These are phyloP conservation scores for Huso huso DNA, from an alignment of 2,797 vertebrate species.

Conservation along the genomic window DNA sequence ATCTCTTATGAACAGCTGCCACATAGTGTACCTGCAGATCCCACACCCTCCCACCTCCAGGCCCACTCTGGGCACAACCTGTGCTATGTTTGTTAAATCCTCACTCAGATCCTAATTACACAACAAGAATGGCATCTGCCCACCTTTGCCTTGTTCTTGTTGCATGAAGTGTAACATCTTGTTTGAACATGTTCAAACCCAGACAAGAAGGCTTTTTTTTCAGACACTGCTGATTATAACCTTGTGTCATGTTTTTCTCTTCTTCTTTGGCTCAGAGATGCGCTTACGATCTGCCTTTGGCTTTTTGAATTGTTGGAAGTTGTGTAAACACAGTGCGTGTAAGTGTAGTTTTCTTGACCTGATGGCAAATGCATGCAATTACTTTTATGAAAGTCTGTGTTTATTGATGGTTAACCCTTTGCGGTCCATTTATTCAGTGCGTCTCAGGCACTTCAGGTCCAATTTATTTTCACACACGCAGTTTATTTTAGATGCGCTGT, in stretches of 20 bases:
- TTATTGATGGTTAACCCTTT: neutral
- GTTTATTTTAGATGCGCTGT: no score
- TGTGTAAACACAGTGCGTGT: constrained; percentile 48
- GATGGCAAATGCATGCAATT: constrained; percentile 42
- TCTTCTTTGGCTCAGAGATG: constrained; percentile 47
- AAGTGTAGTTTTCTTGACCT: constrained; percentile 47
- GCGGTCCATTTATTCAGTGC: no score
- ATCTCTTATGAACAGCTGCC: constrained; percentile 55
- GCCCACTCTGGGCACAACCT: constrained; percentile 28
- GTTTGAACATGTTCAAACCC: constrained; percentile 51
- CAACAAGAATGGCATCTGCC: constrained; percentile 48
- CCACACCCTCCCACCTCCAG: constrained; percentile 29
- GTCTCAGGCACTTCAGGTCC: no score
- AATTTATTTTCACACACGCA: no score
- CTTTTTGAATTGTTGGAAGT: constrained; percentile 60
- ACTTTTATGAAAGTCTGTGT: constrained; percentile 35
- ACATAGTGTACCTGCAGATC: constrained; percentile 38
- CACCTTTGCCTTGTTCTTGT: constrained; percentile 32
- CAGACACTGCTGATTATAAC: constrained; percentile 53
- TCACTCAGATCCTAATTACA: constrained; percentile 53
- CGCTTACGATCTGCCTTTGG: constrained; percentile 56
- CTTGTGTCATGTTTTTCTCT: constrained; percentile 44
- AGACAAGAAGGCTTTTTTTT: constrained; percentile 46
- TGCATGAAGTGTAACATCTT: constrained; percentile 44
- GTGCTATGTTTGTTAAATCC: constrained; percentile 28